Base-by-base conservation (phyloP, 2,797 vertebrate genomes). In the Myiotriccus ornatus region DNA sequence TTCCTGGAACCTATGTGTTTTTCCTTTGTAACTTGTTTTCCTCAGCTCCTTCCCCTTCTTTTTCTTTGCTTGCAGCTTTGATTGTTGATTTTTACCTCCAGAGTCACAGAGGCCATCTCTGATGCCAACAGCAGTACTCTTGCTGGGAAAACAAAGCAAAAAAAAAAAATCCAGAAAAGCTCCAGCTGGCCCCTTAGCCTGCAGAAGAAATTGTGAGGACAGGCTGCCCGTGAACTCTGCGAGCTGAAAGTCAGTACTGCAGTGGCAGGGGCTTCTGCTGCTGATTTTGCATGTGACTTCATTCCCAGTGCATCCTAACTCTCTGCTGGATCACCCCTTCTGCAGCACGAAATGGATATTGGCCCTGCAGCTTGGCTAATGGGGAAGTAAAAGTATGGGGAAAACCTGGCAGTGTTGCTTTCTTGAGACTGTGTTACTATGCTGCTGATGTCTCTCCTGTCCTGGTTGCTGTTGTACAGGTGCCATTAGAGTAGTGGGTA, bases 71-170 rank as follows among this genome's bases (percentile, higher is more conserved):
- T 96, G 93, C 95, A 96, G 95, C 95, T 93, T 94, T 95, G 80
- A 94, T 96, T 96, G 90, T 95, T 97, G 91, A 93, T 96, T 97
- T 96, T 97, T 94, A 96, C 95, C 95, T 96, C 87, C 91, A 94
- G 94, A 97, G 91, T 95, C 95, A 94, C 85, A 96, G 95, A 94
- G 94, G 91, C 89, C 94, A 96, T 35, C 94, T 96, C 90, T 96
- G 94, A 96, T 96, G 91, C 78, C 93, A 87, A 91, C 94, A 90
- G 80, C 91, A 89, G 63, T 85, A 63, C n/a, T 71, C 67, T 82
- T 96, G 75, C 68, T 94, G 87, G 87, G 85, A 84, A 89, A 94
- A 89, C 84, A 92, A 94, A 93, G 67, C 34, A 35, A 80, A 23
- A 44, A 80, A 23, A 44, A 62, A 84, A 71, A 70, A 84, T 83